phyloP scores from a whole-genome alignment of 2,113 vertebrate species.

The Ochotona curzoniae region DNA sequence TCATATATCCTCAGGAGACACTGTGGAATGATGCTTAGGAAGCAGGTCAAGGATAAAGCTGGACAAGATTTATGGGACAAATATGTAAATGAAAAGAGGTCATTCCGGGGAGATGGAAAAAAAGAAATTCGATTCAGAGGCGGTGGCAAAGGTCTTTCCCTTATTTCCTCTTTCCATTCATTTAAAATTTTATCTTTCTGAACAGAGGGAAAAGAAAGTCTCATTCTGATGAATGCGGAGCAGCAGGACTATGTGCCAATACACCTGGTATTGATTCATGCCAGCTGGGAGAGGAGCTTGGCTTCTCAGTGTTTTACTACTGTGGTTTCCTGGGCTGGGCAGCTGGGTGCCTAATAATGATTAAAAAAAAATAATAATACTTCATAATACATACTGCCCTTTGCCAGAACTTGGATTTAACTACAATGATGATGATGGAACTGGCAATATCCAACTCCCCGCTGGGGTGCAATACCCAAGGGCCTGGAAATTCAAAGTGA shows the following conservation, averaged over 20 bases:
- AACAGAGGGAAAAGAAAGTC: slow-evolving; percentile 61
- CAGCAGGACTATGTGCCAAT: slow-evolving; percentile 64
- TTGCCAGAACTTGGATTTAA: slow-evolving; percentile 80
- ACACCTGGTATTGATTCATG: slow-evolving; percentile 70
- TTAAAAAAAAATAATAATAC: slow-evolving; percentile 78
- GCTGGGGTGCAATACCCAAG: slow-evolving; percentile 70
- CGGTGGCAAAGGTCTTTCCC: slow-evolving; percentile 50
- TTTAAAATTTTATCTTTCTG: slow-evolving; percentile 62
- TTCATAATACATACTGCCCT: slow-evolving; percentile 74
- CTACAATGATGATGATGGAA: slow-evolving; percentile 65
- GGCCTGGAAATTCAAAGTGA: slow-evolving; percentile 70
- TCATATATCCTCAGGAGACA: neutral
- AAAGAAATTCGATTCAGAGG: slow-evolving; percentile 45
- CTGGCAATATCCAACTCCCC: slow-evolving; percentile 67
- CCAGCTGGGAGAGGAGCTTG: slow-evolving; percentile 75
- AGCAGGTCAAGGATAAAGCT: slow-evolving; percentile 54
- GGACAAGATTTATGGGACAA: slow-evolving; percentile 50
- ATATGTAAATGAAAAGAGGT: slow-evolving; percentile 51
- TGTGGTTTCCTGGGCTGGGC: slow-evolving; percentile 79
- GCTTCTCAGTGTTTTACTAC: slow-evolving; percentile 74
- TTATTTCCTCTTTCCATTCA: slow-evolving; percentile 64
- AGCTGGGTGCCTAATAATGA: slow-evolving; percentile 79
- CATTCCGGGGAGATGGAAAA: slow-evolving; percentile 33
- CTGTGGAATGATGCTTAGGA: slow-evolving; percentile 15
- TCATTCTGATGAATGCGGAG: slow-evolving; percentile 46